Base-by-base conservation (phyloP, 1,140 invertebrate species). In the Telenomus remus region DNA sequence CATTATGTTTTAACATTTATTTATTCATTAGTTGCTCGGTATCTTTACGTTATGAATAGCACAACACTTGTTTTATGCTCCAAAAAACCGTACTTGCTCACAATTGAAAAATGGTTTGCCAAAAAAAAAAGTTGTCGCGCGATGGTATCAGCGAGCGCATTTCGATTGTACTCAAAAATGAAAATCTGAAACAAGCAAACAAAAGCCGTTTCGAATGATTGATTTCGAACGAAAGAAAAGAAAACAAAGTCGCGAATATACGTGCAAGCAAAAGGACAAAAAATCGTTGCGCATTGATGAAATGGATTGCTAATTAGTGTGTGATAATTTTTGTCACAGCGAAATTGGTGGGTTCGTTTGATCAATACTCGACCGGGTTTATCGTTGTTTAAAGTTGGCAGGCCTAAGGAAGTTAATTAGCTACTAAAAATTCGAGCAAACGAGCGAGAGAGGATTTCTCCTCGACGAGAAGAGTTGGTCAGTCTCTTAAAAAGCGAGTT, bases 381-480 rank as follows among this genome's bases (percentile, higher is more conserved):
- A 74, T 66, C 55, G 51, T 61, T 65, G 61, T 73, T 66, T 49
- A 66, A 74, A 66, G 71, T 74, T 66, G 63, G 54, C 60, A 59
- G 37, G 50, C 57, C 56, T 66, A 50, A 56, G 42, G 56, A 66
- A 74, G 44, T 74, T 74, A 66, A 73, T 65, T 66, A 73, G 65
- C 55, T 49, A 49, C 49, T 73, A 66, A 73, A 73, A 73, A 73
- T 73, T 59, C 50, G 70, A 44, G 50, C 54, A 42, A 34, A 42
- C 16, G 61, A 44, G 46, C 51, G 1, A 42, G 69, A 54, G 44
- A 57, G 14, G 12, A 13, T 12, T 11, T 35, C 19, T 44, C n/a
- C 49, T 42, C 44, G 8, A 34, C 9, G 19, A 27, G 19, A n/a
- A 16, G 16, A 33, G 64, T 57, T n/a, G 37, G 37, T 6, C 6